Evolutionary conservation across 2,113 vertebrate genomes (phyloP), one percentile per base, ranked within the genome.

Genomic region (Pelecanoides urinatrix): DNA sequence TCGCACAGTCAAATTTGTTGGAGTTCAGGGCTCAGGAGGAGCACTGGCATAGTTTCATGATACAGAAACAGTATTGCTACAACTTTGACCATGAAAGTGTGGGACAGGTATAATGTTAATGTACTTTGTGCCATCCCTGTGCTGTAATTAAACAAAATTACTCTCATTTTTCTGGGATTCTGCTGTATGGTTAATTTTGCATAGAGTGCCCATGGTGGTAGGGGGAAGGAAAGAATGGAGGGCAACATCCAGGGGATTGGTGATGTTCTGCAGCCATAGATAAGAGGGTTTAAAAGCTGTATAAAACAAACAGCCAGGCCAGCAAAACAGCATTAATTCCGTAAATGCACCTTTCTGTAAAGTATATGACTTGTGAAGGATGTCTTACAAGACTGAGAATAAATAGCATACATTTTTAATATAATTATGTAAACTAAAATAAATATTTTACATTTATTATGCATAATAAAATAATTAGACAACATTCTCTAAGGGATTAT

Each of bases 371-470:
- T 89, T 89, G 42, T 79, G 93, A 96, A 95, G 87, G 77, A 93
- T 92, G 83, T 93, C 94, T 92, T 96, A 84, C 74, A 96, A 94
- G 67, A 78, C 74, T 95, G 65, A 92, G 86, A 92, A 85, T 96
- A 92, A 96, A 95, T 97, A 81, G 49, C 86, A 86, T 93, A 36
- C 71, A 87, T 97, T 97, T 96, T 97, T 94, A 94, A 94, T 95
- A 74, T 40, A 94, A 66, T 95, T 94, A 94, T 96, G 62, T 93
- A 82, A 72, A 74, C 45, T 76, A 85, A 81, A 93, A 66, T 96
- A 92, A 97, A 89, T 95, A 97, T 97, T 96, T 97, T 97, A 90
- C 88, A 81, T 97, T 96, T 97, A 89, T 97, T 95, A 92, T 92
- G 92, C 80, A 88, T 97, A 90, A 92, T 94, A 95, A 92, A 93